A percentile compares a stretch with the other conserved stretches of the same genome.
These are phyloP conservation scores for Sesamia inferens DNA, from an alignment of 2,888 invertebrate species.

Conservation along the genomic window DNA sequence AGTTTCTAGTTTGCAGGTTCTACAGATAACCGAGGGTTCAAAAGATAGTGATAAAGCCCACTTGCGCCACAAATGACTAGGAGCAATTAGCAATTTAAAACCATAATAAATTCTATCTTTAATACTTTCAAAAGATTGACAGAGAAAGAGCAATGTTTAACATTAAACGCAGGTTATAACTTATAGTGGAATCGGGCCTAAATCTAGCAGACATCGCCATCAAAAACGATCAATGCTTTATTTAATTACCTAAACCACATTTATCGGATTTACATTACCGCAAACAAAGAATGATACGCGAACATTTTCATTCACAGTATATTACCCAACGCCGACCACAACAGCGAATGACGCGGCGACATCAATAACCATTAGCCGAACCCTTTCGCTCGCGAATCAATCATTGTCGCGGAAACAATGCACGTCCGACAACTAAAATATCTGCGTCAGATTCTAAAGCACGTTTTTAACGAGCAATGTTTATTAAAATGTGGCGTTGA, in stretches of 20 bases:
- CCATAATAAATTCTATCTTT: background rate
- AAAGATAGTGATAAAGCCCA: background rate
- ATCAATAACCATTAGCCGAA: slow-evolving; percentile 68
- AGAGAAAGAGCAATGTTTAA: background rate
- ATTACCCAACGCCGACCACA: slow-evolving; percentile 42
- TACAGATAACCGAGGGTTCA: too few relatives aligned
- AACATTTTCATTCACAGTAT: slow-evolving; percentile 42
- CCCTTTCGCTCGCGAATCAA: slow-evolving; percentile 62
- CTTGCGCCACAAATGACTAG: background rate
- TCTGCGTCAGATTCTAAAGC: slow-evolving; percentile 59
- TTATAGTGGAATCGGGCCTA: background rate
- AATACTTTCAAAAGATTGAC: background rate
- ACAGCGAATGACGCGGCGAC: slow-evolving; percentile 51
- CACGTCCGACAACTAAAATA: slow-evolving; percentile 56
- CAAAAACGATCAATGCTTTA: background rate
- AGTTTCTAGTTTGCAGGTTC: too few relatives aligned
- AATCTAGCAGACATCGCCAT: background rate
- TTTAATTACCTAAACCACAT: slow-evolving; percentile 23
- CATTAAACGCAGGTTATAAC: too few relatives aligned
- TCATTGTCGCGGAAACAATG: slow-evolving; percentile 69
- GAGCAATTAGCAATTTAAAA: background rate
- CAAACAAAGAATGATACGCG: slow-evolving; percentile 44
- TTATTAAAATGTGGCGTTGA: slow-evolving; percentile 53
- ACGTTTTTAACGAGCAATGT: slow-evolving; percentile 62
- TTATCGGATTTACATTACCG: slow-evolving; percentile 42